These are phyloP conservation scores for Cervus canadensis DNA, from an alignment of 2,113 vertebrate species.

Conservation along the genomic window DNA sequence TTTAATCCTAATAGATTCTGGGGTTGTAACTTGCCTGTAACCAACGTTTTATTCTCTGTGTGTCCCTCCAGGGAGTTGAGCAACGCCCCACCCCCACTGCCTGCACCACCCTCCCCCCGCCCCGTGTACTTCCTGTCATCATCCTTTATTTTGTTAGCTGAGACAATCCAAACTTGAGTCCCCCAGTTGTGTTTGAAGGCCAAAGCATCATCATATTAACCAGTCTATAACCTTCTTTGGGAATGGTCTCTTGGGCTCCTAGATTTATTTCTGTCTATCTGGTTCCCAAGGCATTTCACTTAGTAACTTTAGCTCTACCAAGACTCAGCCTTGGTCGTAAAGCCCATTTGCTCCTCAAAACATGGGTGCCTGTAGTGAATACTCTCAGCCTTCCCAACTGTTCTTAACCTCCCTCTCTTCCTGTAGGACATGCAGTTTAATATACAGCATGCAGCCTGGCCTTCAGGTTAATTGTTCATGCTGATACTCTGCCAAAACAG, in stretches of 20 bases:
- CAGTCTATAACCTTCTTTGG: background rate
- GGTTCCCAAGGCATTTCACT: background rate
- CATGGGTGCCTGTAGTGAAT: background rate
- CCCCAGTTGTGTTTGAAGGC: background rate
- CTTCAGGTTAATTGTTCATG: background rate
- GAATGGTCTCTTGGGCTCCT: background rate
- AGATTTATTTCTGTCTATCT: background rate
- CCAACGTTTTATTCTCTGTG: background rate
- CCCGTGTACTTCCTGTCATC: too few relatives aligned
- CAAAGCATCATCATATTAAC: background rate
- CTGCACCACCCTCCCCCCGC: too few relatives aligned
- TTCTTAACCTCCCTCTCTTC: background rate
- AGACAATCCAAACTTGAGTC: background rate
- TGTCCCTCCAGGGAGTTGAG: background rate
- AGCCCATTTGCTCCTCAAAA: background rate
- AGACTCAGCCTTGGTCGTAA: background rate
- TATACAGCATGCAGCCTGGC: background rate
- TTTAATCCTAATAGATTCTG: background rate
- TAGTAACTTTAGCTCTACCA: background rate
- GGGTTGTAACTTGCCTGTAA: background rate
- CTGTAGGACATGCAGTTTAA: background rate
- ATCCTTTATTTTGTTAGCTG: background rate
- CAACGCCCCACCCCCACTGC: background rate
- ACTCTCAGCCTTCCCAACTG: background rate
- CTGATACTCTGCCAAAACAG: background rate